Conservation (phyloP, 2,113 vertebrate species). For the Pipra filicauda region DNA sequence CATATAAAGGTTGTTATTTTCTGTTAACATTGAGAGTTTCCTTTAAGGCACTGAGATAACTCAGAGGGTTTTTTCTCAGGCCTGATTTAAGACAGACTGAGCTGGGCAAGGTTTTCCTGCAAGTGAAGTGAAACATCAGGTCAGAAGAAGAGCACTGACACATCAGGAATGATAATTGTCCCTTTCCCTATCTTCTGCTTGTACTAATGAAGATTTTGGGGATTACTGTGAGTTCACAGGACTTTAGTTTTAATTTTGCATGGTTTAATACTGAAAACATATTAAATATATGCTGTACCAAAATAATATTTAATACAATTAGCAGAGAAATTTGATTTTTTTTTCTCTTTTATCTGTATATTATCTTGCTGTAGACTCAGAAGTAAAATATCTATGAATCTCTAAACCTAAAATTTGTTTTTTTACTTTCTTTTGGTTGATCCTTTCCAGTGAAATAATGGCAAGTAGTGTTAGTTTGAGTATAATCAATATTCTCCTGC, state of each 20-base stretch:
- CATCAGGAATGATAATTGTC: not conserved
- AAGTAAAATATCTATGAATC: not conserved
- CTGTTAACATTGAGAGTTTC: not conserved
- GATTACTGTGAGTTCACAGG: not conserved
- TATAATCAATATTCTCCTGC: not conserved
- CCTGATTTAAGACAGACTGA: not conserved
- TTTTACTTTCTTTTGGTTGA: not conserved
- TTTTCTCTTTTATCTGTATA: not conserved
- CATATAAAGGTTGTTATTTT: not conserved
- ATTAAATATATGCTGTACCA: not conserved
- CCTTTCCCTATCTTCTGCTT: not conserved
- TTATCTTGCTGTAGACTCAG: not conserved
- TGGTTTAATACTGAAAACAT: rapidly evolving
- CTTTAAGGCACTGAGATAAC: not conserved
- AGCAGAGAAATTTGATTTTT: not conserved
- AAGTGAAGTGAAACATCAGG: not conserved
- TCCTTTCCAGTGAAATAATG: not conserved
- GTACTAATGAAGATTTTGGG: not conserved
- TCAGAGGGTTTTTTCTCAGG: not conserved
- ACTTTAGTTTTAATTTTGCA: not conserved
- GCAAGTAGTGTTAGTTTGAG: not conserved
- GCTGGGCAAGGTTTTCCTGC: not conserved
- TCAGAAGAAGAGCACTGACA: not conserved
- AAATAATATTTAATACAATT: not conserved
- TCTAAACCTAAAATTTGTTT: not conserved